A percentile compares a stretch with the other conserved stretches of the same genome.
phyloP scores from a whole-genome alignment of 2,888 invertebrate genomes.

The Cephalotes varians region DNA sequence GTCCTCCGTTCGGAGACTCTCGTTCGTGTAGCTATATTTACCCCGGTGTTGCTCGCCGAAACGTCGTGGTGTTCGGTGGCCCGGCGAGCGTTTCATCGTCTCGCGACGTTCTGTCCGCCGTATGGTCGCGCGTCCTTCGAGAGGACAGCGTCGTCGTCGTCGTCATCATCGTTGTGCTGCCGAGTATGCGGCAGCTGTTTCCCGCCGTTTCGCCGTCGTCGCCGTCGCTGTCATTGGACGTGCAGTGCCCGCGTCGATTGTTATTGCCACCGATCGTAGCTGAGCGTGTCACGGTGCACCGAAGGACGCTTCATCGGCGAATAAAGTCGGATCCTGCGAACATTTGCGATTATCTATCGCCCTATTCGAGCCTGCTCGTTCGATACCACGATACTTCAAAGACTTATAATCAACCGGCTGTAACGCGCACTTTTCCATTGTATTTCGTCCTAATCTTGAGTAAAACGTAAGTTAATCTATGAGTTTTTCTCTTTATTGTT shows the following conservation, averaged over 20 bases:
- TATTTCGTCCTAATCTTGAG: conserved; percentile 48
- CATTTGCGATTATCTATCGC: conserved; percentile 36
- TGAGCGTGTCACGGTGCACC: conserved; percentile 31
- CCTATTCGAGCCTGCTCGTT: neutral
- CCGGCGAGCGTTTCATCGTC: conserved; percentile 61
- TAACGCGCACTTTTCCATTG: conserved; percentile 45
- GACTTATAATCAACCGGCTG: neutral
- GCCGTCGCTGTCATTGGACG: conserved; percentile 40
- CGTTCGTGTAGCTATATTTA: conserved; percentile 79
- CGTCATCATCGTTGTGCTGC: neutral
- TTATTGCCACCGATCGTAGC: conserved; percentile 5
- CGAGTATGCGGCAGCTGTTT: conserved; percentile 49
- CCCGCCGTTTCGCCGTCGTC: conserved; percentile 35
- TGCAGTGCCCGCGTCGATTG: conserved; percentile 49
- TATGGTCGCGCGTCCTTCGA: conserved; percentile 51
- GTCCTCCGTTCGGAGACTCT: conserved; percentile 57
- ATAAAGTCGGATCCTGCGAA: conserved; percentile 40
- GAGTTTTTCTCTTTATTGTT: neutral
- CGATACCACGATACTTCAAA: conserved; percentile 18
- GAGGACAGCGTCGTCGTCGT: conserved; percentile 1
- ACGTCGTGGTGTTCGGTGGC: conserved; percentile 58
- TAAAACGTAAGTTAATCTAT: conserved; percentile 60
- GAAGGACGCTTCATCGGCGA: conserved; percentile 60
- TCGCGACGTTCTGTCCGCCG: conserved; percentile 26
- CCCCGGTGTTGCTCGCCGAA: conserved; percentile 73